Evolutionary conservation across 2,113 vertebrate genomes (phyloP).

Genomic region (Zapornia atra): DNA sequence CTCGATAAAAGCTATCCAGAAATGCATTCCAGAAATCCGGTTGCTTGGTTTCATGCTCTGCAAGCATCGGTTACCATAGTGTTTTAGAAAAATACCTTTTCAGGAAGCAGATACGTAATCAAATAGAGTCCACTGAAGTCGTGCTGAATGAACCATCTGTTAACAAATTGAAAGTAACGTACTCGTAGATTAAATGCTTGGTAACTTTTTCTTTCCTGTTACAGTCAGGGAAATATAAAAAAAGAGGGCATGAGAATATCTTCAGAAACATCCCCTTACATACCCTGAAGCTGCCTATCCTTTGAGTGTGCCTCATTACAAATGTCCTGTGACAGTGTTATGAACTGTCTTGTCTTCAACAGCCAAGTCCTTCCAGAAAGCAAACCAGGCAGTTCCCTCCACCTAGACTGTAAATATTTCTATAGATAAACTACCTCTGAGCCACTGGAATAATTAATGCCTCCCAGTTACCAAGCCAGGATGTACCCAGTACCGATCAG

Average conservation of each 20-base stretch:
- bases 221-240: not conserved
- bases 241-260: not conserved
- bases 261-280: not conserved
- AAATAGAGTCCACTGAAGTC: not conserved
- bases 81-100: constrained; percentile 51
- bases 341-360: not conserved
- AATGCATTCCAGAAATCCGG: constrained; percentile 20
- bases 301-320: not conserved
- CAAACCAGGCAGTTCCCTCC: not conserved
- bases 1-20: constrained; percentile 7
- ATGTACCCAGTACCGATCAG: not conserved
- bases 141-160: constrained; percentile 9
- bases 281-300: not conserved
- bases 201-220: not conserved
- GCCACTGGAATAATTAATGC: not conserved
- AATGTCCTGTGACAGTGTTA: not conserved
- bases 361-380: not conserved
- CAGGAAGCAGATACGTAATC: constrained; percentile 3
- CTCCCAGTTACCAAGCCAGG: not conserved
- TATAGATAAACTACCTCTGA: not conserved
- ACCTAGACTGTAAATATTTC: not conserved
- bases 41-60: constrained; percentile 42
- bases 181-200: not conserved
- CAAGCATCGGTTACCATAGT: not conserved
- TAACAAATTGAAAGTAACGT: not conserved